Percentiles rank a stretch among this genome's conserved stretches.
These are phyloP conservation scores for Nasonia oneida DNA, from an alignment of 2,888 invertebrate species.

Conservation along the genomic window DNA sequence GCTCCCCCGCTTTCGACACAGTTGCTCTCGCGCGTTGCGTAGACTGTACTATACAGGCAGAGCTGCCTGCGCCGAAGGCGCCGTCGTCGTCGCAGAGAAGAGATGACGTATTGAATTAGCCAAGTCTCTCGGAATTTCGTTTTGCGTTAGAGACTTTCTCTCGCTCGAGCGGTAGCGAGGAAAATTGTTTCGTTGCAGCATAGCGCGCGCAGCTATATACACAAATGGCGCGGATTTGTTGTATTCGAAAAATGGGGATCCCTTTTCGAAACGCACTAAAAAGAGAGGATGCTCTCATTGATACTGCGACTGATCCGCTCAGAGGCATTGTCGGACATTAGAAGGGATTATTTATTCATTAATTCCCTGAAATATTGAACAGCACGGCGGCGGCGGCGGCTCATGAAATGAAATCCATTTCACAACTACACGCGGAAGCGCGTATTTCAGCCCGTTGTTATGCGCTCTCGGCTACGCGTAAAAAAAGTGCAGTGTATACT, in stretches of 20 bases:
- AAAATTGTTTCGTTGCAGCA: slow-evolving; percentile 24
- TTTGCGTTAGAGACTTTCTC: slow-evolving; percentile 8
- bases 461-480: slow-evolving; percentile 7
- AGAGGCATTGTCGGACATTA: neutral
- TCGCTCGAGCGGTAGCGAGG: neutral
- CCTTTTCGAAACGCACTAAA: neutral
- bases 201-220: neutral
- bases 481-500: neutral
- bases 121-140: slow-evolving; percentile 40
- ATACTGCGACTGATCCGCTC: neutral
- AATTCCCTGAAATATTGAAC: too few species aligned
- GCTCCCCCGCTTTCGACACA: neutral
- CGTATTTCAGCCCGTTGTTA: too few species aligned
- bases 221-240: too few species aligned
- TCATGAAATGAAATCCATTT: slow-evolving; percentile 36
- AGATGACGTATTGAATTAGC: slow-evolving; percentile 40
- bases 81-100: neutral
- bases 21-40: neutral
- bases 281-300: slow-evolving; percentile 5
- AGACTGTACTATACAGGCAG: neutral
- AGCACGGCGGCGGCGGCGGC: too few species aligned
- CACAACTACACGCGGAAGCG: neutral
- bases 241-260: neutral
- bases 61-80: neutral
- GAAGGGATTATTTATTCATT: neutral